phyloP scores from a whole-genome alignment of 1,140 invertebrate genomes.

The Oppia nitens region DNA sequence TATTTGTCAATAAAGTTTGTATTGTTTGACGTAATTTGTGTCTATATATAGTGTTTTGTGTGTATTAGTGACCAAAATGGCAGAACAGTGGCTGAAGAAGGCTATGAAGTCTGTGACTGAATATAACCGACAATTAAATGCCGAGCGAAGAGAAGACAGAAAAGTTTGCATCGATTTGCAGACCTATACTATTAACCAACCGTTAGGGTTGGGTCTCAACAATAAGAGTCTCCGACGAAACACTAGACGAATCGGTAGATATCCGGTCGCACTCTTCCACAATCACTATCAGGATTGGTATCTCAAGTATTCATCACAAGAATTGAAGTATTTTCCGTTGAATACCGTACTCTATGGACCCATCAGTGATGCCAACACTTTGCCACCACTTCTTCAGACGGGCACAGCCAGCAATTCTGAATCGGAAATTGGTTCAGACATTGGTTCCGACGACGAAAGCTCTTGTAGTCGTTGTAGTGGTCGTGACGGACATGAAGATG shows the following conservation, averaged over 20 bases:
- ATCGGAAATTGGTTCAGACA: conserved; percentile 12
- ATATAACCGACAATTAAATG: conserved; percentile 75
- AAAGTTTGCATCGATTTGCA: conserved; percentile 34
- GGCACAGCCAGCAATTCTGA: conserved; percentile 6
- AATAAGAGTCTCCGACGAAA: conserved; percentile 12
- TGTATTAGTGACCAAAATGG: neutral
- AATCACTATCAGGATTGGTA: conserved; percentile 83
- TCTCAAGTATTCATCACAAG: conserved; percentile 42
- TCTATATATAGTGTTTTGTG: no score
- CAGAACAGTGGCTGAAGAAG: neutral
- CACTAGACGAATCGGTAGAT: conserved; percentile 28
- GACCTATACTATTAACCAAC: conserved; percentile 46
- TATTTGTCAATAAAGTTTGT: neutral
- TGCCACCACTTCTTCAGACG: conserved; percentile 6
- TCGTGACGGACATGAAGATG: neutral
- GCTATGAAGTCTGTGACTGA: conserved; percentile 67
- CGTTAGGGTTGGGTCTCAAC: conserved; percentile 38
- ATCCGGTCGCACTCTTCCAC: conserved; percentile 75
- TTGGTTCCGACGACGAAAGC: conserved; percentile 2
- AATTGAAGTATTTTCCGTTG: conserved; percentile 63
- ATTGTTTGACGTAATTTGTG: neutral
- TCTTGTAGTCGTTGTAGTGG: conserved; percentile 13
- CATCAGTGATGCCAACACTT: conserved; percentile 4
- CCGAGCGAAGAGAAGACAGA: conserved; percentile 47
- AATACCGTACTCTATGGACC: conserved; percentile 73